These are phyloP conservation scores for Drosophila virilis DNA, from an alignment of 1,140 invertebrate genomes.

Conservation along the genomic window DNA sequence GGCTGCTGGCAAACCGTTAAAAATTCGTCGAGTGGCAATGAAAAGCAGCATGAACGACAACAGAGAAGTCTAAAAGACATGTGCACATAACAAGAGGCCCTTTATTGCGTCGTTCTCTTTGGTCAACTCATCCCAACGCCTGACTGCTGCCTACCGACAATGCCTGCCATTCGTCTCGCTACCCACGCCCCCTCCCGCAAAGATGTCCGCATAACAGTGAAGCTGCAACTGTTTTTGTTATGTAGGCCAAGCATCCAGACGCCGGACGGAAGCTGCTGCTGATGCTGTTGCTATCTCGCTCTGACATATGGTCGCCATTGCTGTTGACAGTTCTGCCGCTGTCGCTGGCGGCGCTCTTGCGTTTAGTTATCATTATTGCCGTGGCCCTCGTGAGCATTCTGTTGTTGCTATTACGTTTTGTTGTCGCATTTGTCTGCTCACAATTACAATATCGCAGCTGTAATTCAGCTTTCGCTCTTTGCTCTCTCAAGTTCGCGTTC, in stretches of 20 bases:
- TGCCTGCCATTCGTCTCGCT: no score
- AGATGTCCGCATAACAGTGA: conserved; percentile 13
- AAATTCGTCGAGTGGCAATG: conserved; percentile 68
- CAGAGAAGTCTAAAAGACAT: conserved; percentile 44
- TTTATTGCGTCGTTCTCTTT: conserved; percentile 41
- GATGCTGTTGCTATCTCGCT: conserved; percentile 45
- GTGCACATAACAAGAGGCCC: conserved; percentile 63
- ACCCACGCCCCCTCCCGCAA: no score
- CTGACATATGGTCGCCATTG: conserved; percentile 37
- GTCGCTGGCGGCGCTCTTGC: conserved; percentile 60
- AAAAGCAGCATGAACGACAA: conserved; percentile 24
- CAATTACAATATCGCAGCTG: conserved; percentile 73
- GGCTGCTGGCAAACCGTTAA: conserved; percentile 65
- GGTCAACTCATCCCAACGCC: conserved; percentile 3
- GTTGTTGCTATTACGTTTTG: conserved; percentile 27
- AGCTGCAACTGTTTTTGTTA: conserved; percentile 75
- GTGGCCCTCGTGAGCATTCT: conserved; percentile 60
- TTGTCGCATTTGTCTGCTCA: conserved; percentile 73
- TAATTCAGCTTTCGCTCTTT: conserved; percentile 18
- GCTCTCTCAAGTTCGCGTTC: neutral
- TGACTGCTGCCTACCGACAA: neutral
- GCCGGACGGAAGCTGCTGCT: conserved; percentile 38
- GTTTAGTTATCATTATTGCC: conserved; percentile 79
- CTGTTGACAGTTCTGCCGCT: conserved; percentile 16
- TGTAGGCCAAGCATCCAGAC: conserved; percentile 72